Conservation (phyloP, 1,140 invertebrate species). For the Papilio glaucus region DNA sequence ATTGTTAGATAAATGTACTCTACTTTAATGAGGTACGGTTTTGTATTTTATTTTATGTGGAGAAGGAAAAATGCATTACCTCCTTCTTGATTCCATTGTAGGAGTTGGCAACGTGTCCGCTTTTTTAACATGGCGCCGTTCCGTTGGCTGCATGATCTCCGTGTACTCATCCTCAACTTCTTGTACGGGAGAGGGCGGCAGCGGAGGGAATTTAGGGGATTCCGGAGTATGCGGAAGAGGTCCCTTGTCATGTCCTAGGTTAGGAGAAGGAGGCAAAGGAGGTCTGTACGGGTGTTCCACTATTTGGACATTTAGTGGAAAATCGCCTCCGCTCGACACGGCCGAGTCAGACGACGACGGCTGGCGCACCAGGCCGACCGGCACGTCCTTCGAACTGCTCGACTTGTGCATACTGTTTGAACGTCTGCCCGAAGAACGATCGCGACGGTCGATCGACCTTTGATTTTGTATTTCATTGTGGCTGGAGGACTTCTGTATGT, state of each 20-base stretch:
- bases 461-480: conserved; percentile 85
- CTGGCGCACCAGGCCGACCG: conserved; percentile 83
- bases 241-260: conserved; percentile 73
- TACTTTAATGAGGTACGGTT: no score
- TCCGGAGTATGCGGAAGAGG: conserved; percentile 84
- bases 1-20: no score
- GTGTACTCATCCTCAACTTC: conserved; percentile 90
- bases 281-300: conserved; percentile 81
- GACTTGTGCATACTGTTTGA: conserved; percentile 87
- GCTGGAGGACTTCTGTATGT: conserved; percentile 85
- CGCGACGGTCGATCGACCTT: conserved; percentile 83
- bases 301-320: conserved; percentile 80
- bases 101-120: conserved; percentile 83
- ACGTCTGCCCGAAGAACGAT: conserved; percentile 78
- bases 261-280: conserved; percentile 71
- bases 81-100: conserved; percentile 64
- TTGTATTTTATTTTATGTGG: no score
- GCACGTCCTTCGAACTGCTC: conserved; percentile 87
- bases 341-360: conserved; percentile 64
- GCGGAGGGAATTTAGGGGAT: conserved; percentile 89
- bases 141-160: conserved; percentile 85
- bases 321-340: conserved; percentile 80
- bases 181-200: conserved; percentile 90
- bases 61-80: conserved; percentile 51
- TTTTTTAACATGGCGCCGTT: conserved; percentile 78